Base-by-base conservation (phyloP, 2,888 invertebrate genomes). In the Agrochola litura region DNA sequence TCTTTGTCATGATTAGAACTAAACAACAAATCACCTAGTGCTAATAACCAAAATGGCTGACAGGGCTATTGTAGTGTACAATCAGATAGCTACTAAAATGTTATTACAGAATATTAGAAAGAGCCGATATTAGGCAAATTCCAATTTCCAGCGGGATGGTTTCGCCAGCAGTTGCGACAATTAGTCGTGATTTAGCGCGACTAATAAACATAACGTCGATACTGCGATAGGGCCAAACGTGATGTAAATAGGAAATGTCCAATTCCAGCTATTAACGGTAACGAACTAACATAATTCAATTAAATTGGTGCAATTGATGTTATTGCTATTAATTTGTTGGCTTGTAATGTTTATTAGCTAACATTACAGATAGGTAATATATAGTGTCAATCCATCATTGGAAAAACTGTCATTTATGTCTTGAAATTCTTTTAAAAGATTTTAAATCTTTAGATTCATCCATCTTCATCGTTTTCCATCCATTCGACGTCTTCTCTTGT, bases 131-230 rank as follows among this genome's bases (percentile, higher is more conserved):
- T 87, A 81, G 79, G 64, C 73, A 82, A 65, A 74, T 78, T 78
- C 83, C 87, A 87, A 86, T 89, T 86, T 82, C 81, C 76, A 80
- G 73, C 69, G 67, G 63, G 75, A 76, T 81, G 67, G 72, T 64
- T 56, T 68, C 71, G 73, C 86, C 89, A 89, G 79, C 86, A 79
- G 86, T 75, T 85, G 86, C 83, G 88, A 91, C 90, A 90, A 91
- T 92, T 91, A 90, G 84, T 76, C 89, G 88, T 93, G 92, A 93
- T 93, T 93, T 93, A 93, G 90, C 78, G 69, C 79, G 37, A 78
- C 90, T 89, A 92, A 92, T 92, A 92, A 91, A 90, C 91, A 90
- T 85, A 89, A 89, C 83, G 82, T 81, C 88, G 77, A 84, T 82
- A 76, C 65, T 68, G 68, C 73, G 86, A 90, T 91, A 89, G 84